Evolutionary conservation across 1,140 invertebrate species (phyloP).

Genomic region (Brachionus asplanchnoidis): DNA sequence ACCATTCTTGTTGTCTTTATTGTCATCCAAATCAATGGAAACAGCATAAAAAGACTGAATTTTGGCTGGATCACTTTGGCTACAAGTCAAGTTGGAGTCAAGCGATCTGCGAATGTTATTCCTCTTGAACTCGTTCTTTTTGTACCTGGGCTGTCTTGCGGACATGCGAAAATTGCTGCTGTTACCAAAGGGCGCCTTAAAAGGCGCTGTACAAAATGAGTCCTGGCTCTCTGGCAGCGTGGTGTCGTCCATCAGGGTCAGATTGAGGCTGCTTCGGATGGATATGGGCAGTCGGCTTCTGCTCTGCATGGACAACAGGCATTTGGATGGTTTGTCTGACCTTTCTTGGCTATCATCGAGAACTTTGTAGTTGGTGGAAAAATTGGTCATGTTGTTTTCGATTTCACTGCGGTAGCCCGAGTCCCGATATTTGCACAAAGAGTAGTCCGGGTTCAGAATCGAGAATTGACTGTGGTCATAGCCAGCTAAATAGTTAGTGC

Average conservation of each 20-base stretch:
- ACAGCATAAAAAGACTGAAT: conserved; percentile 23
- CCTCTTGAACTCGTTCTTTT: conserved; percentile 32
- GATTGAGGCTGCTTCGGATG: conserved; percentile 15
- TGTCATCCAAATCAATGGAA: conserved; percentile 28
- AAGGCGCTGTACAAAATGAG: neutral
- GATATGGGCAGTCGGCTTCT: conserved; percentile 25
- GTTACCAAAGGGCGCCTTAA: neutral
- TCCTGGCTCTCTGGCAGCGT: neutral
- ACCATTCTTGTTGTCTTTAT: neutral
- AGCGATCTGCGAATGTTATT: conserved; percentile 31
- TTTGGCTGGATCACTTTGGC: neutral
- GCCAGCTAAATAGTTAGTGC: neutral
- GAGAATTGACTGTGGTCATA: neutral
- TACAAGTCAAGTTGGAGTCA: conserved; percentile 5
- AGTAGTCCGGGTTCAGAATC: neutral
- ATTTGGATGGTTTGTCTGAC: neutral
- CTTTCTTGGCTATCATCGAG: neutral
- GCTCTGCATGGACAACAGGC: conserved; percentile 1
- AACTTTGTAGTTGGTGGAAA: conserved; percentile 5
- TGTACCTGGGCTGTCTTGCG: neutral
- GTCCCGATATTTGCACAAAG: conserved; percentile 19
- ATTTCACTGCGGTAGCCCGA: conserved; percentile 35
- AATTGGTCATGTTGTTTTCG: conserved; percentile 29
- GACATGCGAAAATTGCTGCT: conserved; percentile 1
- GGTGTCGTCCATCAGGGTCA: conserved; percentile 16